Base-by-base conservation (phyloP, 2,113 vertebrate species). In the Campylomormyrus tamandua region DNA sequence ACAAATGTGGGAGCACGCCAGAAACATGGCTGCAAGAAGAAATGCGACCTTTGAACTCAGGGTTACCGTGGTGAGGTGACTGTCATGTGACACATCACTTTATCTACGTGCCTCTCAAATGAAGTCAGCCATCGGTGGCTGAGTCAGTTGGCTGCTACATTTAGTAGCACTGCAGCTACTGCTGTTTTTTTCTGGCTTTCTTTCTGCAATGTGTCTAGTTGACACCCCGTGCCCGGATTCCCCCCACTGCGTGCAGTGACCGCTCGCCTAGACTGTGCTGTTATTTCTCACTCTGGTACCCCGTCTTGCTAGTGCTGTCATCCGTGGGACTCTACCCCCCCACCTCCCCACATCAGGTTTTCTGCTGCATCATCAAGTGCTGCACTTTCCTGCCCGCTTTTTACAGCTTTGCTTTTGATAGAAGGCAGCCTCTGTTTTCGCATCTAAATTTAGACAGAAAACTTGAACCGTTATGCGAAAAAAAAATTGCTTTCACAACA, bases 281-380 rank as follows among this genome's bases (percentile, higher is more conserved):
- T 42, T 21, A 46, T 84, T 84, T n/a, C 83, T 7, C 39, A 48
- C 83, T 48, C 42, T 42, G 83, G 19, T 42, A 17, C 35, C 53
- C 53, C 13, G 5, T 80, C 15, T 35, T 80, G 74, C 31, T 19
- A 80, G 74, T 27, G n/a, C 42, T 42, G 58, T 88, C 87, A 70
- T 88, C 42, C 2, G 13, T 39, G 13, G 74, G 1, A 17, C 24
- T 31, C 24, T 49, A 5, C 46, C 11, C 56, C 66, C 58, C 58
- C 27, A 3, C 31, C 66, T 9, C 9, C 17, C 27, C 2, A 5
- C 53, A 21, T 62, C 15, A 88, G 74, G 39, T 31, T 77, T 80
- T 77, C 62, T 89, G 62, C 88, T 62, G 39, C 53, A 58, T 88
- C 87, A 88, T 88, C 87, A 66, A 66, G 39, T 62, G 39, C 52